phyloP scores from a whole-genome alignment of 2,888 invertebrate genomes.

The Heliconius sara region DNA sequence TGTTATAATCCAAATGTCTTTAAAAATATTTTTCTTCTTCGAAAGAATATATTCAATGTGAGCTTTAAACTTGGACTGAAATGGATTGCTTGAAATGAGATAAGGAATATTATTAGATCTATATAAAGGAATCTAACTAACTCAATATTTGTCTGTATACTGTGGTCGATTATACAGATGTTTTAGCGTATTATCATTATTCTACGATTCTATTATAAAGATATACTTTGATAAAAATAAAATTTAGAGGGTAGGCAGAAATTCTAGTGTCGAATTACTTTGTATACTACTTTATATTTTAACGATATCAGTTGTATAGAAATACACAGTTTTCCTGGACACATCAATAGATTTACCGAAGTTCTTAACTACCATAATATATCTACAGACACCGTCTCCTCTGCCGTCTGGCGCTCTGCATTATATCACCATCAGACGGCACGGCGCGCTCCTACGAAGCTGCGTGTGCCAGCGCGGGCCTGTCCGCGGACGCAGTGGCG shows the following conservation, averaged over 20 bases:
- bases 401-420: conserved; percentile 65
- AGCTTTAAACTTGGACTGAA: conserved; percentile 25
- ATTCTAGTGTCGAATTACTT: too few species aligned
- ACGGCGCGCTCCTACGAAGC: conserved; percentile 57
- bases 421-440: conserved; percentile 54
- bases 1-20: background rate
- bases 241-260: too few species aligned
- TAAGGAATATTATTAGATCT: background rate
- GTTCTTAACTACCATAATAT: background rate
- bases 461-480: conserved; percentile 50
- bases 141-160: background rate
- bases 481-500: conserved; percentile 52
- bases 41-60: background rate
- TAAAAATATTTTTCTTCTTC: background rate
- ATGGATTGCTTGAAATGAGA: background rate
- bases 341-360: background rate
- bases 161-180: background rate
- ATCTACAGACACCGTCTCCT: conserved; percentile 66
- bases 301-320: too few species aligned
- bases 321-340: too few species aligned
- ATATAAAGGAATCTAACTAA: background rate
- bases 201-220: background rate
- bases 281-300: too few species aligned
- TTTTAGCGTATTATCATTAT: background rate
- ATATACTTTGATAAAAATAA: too few species aligned